Percentiles rank a stretch among this genome's conserved stretches.
Evolutionary conservation across 1,140 invertebrate genomes (phyloP).

Genomic region (Leptinotarsa undecemlineata): DNA sequence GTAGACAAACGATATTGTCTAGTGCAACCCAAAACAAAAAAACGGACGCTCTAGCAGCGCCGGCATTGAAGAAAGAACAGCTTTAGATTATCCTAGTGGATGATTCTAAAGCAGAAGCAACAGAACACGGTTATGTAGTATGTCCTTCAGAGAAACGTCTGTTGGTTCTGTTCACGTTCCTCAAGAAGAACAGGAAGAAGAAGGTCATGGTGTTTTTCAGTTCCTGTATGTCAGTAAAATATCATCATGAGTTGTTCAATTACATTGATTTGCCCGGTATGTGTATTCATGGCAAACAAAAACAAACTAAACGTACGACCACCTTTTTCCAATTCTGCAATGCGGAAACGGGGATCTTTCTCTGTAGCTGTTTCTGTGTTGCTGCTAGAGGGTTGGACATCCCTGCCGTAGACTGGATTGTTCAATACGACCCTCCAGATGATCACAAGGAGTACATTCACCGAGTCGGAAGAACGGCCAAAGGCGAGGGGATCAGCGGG

Average conservation of each 20-base stretch:
- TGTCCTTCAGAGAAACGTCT: constrained; percentile 96
- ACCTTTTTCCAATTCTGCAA: constrained; percentile 99
- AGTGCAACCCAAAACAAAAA: constrained; percentile 96
- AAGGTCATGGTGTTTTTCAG: constrained; percentile 99
- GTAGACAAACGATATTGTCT: constrained; percentile 97
- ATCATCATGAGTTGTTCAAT: constrained; percentile 94
- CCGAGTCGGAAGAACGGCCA: constrained; percentile 94
- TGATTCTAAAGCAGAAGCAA: constrained; percentile 85
- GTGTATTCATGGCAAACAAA: constrained; percentile 98
- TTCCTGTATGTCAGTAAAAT: constrained; percentile 98
- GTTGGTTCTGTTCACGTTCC: constrained; percentile 95
- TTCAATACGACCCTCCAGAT: constrained; percentile 99
- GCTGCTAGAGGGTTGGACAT: constrained; percentile 97
- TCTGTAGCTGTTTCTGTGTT: constrained; percentile 98
- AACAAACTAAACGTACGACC: constrained; percentile 94
- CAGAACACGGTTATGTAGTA: constrained; percentile 94
- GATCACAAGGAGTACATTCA: constrained; percentile 96
- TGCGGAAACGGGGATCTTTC: constrained; percentile 85
- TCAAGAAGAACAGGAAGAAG: constrained; percentile 96
- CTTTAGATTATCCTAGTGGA: constrained; percentile 93
- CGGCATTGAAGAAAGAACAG: constrained; percentile 94
- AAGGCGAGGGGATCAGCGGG: constrained; percentile 82
- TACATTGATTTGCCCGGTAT: constrained; percentile 97
- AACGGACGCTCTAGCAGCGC: constrained; percentile 85
- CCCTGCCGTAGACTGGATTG: constrained; percentile 97